phyloP scores from a whole-genome alignment of 2,888 invertebrate genomes.

The Drosophila austrosaltans region DNA sequence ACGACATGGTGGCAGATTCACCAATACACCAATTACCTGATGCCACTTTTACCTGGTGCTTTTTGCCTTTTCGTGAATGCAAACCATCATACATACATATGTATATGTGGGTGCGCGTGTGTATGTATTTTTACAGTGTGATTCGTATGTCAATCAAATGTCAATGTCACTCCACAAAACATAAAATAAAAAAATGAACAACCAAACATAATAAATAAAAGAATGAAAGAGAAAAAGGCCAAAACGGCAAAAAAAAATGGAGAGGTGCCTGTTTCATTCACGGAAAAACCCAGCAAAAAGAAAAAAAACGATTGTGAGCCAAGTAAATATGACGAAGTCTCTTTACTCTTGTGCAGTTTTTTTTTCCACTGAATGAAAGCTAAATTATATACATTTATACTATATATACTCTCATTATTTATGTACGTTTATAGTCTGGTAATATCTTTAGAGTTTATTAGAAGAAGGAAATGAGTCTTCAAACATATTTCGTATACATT shows the following conservation, averaged over 20 bases:
- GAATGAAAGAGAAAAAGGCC: conserved; percentile 29
- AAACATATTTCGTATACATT: too few relatives aligned
- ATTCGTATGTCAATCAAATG: conserved; percentile 81
- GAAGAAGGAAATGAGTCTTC: too few relatives aligned
- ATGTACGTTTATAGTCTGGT: too few relatives aligned
- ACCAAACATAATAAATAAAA: conserved; percentile 33
- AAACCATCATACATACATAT: conserved; percentile 16
- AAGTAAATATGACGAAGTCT: neutral
- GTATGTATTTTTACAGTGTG: conserved; percentile 68
- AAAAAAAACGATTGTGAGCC: neutral
- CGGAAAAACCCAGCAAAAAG: neutral
- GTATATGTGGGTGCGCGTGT: conserved; percentile 8
- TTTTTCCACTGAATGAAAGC: too few relatives aligned
- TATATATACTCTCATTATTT: too few relatives aligned
- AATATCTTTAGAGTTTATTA: too few relatives aligned
- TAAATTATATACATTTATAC: too few relatives aligned
- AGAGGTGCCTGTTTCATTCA: conserved; percentile 8
- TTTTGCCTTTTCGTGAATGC: conserved; percentile 15
- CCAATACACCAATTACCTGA: conserved; percentile 16
- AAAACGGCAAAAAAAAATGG: conserved; percentile 4
- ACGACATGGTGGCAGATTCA: conserved; percentile 34
- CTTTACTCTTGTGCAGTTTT: neutral
- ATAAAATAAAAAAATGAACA: conserved; percentile 26
- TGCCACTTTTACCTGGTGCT: conserved; percentile 19
- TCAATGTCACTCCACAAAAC: conserved; percentile 74